Conservation (phyloP, 2,797 vertebrate species). For the Pelochelys cantorii region DNA sequence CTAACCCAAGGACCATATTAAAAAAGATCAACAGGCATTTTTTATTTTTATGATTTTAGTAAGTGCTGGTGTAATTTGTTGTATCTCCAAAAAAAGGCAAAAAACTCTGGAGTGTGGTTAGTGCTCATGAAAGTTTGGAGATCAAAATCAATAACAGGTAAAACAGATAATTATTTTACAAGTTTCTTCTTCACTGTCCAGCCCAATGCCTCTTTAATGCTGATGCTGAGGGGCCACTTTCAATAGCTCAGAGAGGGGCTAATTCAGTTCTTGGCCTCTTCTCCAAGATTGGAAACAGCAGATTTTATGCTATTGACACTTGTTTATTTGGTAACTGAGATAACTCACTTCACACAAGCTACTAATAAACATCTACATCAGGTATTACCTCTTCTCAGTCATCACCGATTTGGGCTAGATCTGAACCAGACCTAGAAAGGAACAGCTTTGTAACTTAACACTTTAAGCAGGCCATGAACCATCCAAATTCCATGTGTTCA, state of each 20-base stretch:
- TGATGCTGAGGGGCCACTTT: neutral
- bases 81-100: neutral
- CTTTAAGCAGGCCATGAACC: neutral
- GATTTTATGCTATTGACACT: neutral
- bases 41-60: no score
- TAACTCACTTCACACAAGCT: neutral
- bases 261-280: neutral
- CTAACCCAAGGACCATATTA: neutral
- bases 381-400: neutral
- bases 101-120: neutral
- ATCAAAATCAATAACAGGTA: neutral
- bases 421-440: neutral
- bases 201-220: neutral
- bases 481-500: neutral
- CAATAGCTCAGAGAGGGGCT: neutral
- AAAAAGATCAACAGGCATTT: neutral
- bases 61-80: neutral
- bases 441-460: neutral
- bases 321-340: neutral
- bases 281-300: neutral
- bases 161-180: neutral
- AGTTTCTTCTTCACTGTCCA: neutral
- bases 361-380: neutral
- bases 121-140: neutral
- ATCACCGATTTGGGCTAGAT: neutral